A percentile compares a stretch with the other conserved stretches of the same genome.
These are phyloP conservation scores for Premnoplex brunnescens DNA, from an alignment of 2,797 vertebrate genomes.

Conservation along the genomic window DNA sequence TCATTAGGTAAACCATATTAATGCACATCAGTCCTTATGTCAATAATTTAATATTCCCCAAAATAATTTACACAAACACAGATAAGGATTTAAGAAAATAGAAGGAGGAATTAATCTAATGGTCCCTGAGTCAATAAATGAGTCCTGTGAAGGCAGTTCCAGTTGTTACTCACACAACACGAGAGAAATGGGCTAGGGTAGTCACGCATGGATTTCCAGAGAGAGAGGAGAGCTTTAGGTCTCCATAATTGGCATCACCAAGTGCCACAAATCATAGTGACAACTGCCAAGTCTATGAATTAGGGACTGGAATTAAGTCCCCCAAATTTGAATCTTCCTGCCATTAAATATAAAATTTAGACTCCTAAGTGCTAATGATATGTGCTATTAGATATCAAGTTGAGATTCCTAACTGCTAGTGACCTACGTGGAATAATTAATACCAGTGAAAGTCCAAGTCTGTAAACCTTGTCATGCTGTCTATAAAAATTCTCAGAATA, in stretches of 20 bases:
- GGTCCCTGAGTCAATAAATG: slow-evolving; percentile 30
- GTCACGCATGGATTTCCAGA: not conserved
- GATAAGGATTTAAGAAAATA: slow-evolving; percentile 49
- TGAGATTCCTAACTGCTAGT: not conserved
- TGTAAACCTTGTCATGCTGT: not conserved
- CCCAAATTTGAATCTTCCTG: not conserved
- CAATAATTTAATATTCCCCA: slow-evolving; percentile 59
- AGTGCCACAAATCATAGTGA: slow-evolving; percentile 30
- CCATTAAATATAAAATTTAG: not conserved
- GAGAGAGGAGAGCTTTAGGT: not conserved
- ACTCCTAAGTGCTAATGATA: not conserved
- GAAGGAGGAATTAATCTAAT: slow-evolving; percentile 44
- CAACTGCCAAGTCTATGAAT: slow-evolving; percentile 38
- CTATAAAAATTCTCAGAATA: not conserved
- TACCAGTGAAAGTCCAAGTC: not conserved
- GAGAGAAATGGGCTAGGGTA: not conserved
- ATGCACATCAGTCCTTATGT: slow-evolving; percentile 24
- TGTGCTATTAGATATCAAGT: not conserved
- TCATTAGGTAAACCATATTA: slow-evolving; percentile 57
- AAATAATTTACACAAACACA: slow-evolving; percentile 53
- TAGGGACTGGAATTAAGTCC: not conserved
- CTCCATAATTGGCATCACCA: slow-evolving; percentile 23
- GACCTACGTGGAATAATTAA: not conserved
- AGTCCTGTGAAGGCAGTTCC: not conserved
- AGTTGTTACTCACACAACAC: not conserved